These are phyloP conservation scores for Catharus fuscescens DNA, from an alignment of 2,113 vertebrate species.

Conservation along the genomic window DNA sequence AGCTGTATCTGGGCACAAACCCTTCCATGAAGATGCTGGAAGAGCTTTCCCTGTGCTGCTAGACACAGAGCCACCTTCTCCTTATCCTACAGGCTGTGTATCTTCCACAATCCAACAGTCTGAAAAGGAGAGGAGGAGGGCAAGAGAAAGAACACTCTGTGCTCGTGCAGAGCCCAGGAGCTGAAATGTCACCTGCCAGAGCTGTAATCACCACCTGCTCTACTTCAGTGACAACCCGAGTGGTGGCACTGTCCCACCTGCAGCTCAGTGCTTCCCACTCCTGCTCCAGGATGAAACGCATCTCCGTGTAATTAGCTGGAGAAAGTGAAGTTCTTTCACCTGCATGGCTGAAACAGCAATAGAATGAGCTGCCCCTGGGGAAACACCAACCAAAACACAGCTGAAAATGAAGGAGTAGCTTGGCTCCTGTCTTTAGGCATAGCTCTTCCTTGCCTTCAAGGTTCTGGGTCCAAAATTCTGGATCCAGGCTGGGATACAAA, in stretches of 20 bases:
- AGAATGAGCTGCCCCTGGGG: neutral
- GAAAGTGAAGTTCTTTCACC: neutral
- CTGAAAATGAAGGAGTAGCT: neutral
- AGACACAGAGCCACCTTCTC: neutral
- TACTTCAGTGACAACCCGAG: neutral
- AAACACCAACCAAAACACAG: neutral
- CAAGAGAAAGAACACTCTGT: slow-evolving; percentile 31
- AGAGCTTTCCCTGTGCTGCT: neutral
- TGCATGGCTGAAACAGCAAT: neutral
- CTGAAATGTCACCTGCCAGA: slow-evolving; percentile 59
- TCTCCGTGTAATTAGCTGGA: neutral
- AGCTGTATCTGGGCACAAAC: neutral
- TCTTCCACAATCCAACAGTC: neutral
- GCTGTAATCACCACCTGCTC: slow-evolving; percentile 13
- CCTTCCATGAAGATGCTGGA: neutral
- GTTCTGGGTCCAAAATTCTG: neutral
- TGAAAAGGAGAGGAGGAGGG: slow-evolving; percentile 22
- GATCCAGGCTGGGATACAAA: fast-evolving
- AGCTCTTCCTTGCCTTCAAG: neutral
- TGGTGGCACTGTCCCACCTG: neutral
- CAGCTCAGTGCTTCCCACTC: neutral
- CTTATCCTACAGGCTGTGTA: neutral
- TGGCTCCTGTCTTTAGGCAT: neutral
- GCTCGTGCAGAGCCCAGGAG: slow-evolving; percentile 46
- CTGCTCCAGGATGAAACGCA: neutral